These are phyloP conservation scores for Brachyptera risi DNA, from an alignment of 2,888 invertebrate species.

Conservation along the genomic window DNA sequence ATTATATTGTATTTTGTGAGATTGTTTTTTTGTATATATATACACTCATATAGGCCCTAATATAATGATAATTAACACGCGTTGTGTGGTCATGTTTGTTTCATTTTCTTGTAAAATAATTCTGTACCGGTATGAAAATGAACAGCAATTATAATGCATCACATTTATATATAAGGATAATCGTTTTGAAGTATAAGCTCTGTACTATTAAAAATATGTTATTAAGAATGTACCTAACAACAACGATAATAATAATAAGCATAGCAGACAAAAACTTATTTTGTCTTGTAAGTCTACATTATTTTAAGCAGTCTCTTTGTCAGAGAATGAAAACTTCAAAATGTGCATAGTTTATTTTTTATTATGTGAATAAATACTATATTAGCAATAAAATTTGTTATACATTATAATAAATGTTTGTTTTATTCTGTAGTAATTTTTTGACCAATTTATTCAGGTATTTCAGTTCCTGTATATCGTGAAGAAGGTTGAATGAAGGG, in stretches of 20 bases:
- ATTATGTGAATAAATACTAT: conserved; percentile 57
- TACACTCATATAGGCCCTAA: not conserved
- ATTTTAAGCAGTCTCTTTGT: conserved; percentile 31
- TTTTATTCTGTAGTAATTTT: too few relatives aligned
- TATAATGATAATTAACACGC: conserved; percentile 26
- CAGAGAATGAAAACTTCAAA: conserved; percentile 36
- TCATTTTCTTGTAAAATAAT: conserved; percentile 30
- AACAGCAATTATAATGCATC: not conserved
- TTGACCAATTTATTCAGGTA: too few relatives aligned
- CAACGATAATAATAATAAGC: not conserved
- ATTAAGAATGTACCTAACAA: not conserved
- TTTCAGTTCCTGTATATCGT: too few relatives aligned
- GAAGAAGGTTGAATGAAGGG: too few relatives aligned
- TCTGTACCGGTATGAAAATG: conserved; percentile 22
- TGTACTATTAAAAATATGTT: not conserved
- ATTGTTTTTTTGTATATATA: conserved; percentile 30
- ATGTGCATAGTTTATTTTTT: conserved; percentile 65
- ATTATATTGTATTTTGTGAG: conserved; percentile 30
- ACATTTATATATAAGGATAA: not conserved
- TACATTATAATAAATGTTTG: conserved; percentile 39
- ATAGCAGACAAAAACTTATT: conserved; percentile 19
- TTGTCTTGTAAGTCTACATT: conserved; percentile 26
- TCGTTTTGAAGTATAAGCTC: too few relatives aligned
- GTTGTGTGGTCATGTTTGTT: conserved; percentile 27
- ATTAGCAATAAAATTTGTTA: conserved; percentile 64